Conservation (phyloP, 2,888 invertebrate species). For the Leistus spinibarbis region DNA sequence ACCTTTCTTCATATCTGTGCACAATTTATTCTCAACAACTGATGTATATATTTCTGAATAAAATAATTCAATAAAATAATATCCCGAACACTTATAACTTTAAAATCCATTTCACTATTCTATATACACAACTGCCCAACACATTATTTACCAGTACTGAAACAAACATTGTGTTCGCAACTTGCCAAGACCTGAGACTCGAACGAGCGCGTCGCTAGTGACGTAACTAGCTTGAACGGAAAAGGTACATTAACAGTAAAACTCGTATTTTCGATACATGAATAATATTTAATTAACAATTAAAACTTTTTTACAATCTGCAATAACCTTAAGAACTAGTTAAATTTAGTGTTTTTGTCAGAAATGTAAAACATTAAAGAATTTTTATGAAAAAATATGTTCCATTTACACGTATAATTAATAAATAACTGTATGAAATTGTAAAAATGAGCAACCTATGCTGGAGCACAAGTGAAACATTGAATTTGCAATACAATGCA, state of each 20-base stretch:
- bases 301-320: conserved; percentile 26
- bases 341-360: conserved; percentile 10
- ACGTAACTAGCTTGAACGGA: neutral
- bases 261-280: conserved; percentile 18
- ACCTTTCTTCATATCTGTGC: conserved; percentile 24
- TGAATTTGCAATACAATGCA: neutral
- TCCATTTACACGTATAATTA: conserved; percentile 1
- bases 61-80: conserved; percentile 23
- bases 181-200: neutral
- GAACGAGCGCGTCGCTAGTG: neutral
- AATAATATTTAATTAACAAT: conserved; percentile 25
- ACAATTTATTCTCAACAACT: conserved; percentile 13
- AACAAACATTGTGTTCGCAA: neutral
- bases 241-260: neutral
- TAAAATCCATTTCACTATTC: neutral
- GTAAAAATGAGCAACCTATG: neutral
- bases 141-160: neutral
- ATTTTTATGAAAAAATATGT: conserved; percentile 32
- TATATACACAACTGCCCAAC: neutral
- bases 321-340: conserved; percentile 24
- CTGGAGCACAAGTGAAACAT: neutral
- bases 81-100: no score
- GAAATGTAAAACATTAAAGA: conserved; percentile 13
- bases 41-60: conserved; percentile 31
- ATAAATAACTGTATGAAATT: conserved; percentile 17